phyloP scores from a whole-genome alignment of 2,797 vertebrate genomes.

The Novumbra hubbsi region DNA sequence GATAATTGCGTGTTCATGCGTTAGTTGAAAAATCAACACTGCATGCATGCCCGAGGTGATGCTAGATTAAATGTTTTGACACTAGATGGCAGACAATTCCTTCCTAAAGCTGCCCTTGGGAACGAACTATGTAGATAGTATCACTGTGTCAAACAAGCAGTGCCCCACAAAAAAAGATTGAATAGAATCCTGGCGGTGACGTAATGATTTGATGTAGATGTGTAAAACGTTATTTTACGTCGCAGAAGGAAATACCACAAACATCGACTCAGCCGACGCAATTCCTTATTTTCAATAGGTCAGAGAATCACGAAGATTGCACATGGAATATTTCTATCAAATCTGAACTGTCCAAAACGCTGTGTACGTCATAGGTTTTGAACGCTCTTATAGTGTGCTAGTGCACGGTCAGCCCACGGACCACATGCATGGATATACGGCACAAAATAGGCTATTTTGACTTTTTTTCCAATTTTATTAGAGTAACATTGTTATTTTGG shows the following conservation, averaged over 20 bases:
- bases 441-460: neutral
- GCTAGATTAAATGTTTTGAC: neutral
- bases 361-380: too few relatives aligned
- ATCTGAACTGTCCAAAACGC: too few relatives aligned
- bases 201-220: too few relatives aligned
- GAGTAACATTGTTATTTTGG: neutral
- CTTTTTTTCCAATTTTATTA: neutral
- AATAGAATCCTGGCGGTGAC: neutral
- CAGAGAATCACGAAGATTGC: too few relatives aligned
- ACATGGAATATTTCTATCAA: too few relatives aligned
- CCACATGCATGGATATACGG: neutral
- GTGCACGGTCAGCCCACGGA: neutral
- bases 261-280: too few relatives aligned
- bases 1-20: too few relatives aligned
- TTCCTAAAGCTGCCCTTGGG: constrained; percentile 10
- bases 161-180: neutral
- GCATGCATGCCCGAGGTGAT: too few relatives aligned
- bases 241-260: neutral
- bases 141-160: neutral
- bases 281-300: too few relatives aligned
- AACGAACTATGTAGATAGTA: constrained; percentile 2
- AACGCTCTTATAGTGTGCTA: neutral
- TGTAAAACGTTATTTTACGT: too few relatives aligned
- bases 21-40: too few relatives aligned
- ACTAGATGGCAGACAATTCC: constrained; percentile 20